Evolutionary conservation across 23 tunicate species (phyloP), one percentile per base, ranked within the genome.

Genomic region (Halocynthia aurantium): DNA sequence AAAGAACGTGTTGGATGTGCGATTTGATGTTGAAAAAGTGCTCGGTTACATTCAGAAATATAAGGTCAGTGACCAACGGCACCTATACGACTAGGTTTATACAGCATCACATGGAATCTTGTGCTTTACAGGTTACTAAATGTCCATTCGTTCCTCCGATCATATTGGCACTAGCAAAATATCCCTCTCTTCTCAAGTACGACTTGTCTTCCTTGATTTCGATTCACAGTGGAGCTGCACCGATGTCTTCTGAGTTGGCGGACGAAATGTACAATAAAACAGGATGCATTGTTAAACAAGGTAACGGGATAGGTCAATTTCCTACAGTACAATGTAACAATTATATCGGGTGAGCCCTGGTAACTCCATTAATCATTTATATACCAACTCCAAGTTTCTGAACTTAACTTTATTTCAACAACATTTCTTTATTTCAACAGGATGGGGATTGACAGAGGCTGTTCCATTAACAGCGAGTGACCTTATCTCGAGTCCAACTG

Each of bases 401-500:
- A 58, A n/a, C 17, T 58, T 72, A 52, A 13, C 18, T 12, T n/a
- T n/a, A n/a, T n/a, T n/a, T n/a, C n/a, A n/a, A n/a, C n/a, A n/a
- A 72, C 51, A 12, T 44, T n/a, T n/a, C 2, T 20, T 65, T 10
- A 9, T 20, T 15, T 84, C 58, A 6, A 6, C 53, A 86, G 91
- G 85, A 7, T 86, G 91, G 91, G 91, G 91, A 6, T 62, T 86
- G 65, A 78, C 91, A 7, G 91, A 86, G 60, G 75, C 70, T 11
- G 91, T 81, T 53, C 91, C 91, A 13, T 8, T 81, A 0, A 52
- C 81, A 10, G 17, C 52, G 31, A 51, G 80, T 0, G 73, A 72
- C 2, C 67, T 50, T 62, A 49, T 40, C 50, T 54, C 63, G 15
- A 57, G 80, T 6, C 53, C 77, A 50, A n/a, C 10, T 40, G 40